Evolutionary conservation across 2,113 vertebrate genomes (phyloP), one percentile per base, ranked within the genome.

Genomic region (Anguilla rostrata): DNA sequence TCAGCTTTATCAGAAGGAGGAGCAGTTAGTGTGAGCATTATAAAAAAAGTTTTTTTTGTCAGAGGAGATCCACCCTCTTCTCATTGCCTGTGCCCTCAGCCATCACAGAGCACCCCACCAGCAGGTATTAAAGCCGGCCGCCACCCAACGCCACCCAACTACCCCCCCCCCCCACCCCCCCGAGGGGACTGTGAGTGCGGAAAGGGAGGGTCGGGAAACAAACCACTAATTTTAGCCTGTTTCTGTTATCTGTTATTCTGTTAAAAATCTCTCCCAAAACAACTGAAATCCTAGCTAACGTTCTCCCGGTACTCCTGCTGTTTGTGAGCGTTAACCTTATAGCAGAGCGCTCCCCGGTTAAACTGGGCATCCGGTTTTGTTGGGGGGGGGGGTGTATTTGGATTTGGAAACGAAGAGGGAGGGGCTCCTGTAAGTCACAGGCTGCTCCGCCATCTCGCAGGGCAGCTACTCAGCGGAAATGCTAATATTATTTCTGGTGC

Each of bases 401-500:
- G 92, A 80, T 90, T 86, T 71, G 81, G 88, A 85, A 89, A 90
- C 90, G 87, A 89, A 86, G 88, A 39, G 39, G 82, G 46, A n/a
- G 40, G 34, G 26, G 40, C 86, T 88, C 91, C 90, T 88, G 86
- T 91, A 92, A 93, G 90, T 90, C 91, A 90, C 88, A 90, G 91
- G 86, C 88, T 87, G 87, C 89, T 88, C 89, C 83, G 82, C 84
- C 90, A 92, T 93, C 90, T 92, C 90, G 89, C 84, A 90, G 87
- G 89, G 90, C 91, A 87, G 83, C 57, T 91, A 89, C 92, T 94
- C 95, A 87, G 90, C 91, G 94, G 93, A 92, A 95, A 95, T 95
- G 94, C 94, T 96, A 95, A 95, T 96, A 96, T 96, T 96, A 95
- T 96, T 95, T 96, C 95, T 96, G 95, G 93, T 95, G 94, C 92